These are phyloP conservation scores for Clepsis dumicolana DNA, from an alignment of 2,888 invertebrate genomes.

Conservation along the genomic window DNA sequence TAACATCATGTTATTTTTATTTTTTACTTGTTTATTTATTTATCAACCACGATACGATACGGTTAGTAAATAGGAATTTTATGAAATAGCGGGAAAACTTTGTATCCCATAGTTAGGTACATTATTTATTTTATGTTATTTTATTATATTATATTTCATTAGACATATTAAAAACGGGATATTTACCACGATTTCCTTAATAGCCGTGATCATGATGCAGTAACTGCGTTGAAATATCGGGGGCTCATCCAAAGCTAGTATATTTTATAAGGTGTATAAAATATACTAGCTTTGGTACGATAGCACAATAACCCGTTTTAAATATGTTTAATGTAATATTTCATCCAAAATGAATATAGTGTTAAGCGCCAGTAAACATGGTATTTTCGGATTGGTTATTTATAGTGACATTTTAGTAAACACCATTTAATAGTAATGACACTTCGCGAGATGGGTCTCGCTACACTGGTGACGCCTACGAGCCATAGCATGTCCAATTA, in stretches of 20 bases:
- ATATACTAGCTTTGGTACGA: no score
- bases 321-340: no score
- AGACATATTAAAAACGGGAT: no score
- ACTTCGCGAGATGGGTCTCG: not conserved
- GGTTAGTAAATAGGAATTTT: not conserved
- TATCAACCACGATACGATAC: not conserved
- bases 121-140: conserved; percentile 1
- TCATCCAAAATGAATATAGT: conserved; percentile 5
- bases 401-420: not conserved
- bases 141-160: no score
- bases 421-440: not conserved
- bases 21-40: not conserved
- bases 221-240: no score
- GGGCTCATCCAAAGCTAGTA: no score
- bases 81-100: not conserved
- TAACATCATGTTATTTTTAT: not conserved
- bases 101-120: not conserved
- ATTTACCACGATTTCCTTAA: no score
- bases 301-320: no score
- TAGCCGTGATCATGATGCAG: no score
- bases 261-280: no score
- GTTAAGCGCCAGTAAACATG: not conserved
- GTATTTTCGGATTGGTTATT: not conserved
- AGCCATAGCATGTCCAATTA: not conserved
- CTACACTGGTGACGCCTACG: not conserved